A percentile compares a stretch with the other conserved stretches of the same genome.
Evolutionary conservation across 2,797 vertebrate genomes (phyloP).

Genomic region (Sebastes variabilis): DNA sequence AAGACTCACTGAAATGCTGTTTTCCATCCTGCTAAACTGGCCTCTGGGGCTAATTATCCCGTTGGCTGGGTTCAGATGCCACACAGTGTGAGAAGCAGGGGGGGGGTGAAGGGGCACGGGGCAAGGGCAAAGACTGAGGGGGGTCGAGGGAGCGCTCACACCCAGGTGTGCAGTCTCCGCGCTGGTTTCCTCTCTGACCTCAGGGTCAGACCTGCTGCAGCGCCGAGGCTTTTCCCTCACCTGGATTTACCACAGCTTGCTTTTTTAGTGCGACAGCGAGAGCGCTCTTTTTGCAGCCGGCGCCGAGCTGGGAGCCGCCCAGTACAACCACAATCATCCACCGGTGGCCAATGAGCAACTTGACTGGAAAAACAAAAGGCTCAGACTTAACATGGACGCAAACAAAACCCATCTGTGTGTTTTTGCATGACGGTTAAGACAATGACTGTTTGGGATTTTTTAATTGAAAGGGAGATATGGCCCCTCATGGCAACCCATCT

Average conservation of each 20-base stretch:
- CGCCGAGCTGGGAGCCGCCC: constrained; percentile 11
- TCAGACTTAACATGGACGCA: constrained; percentile 53
- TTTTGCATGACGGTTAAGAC: constrained; percentile 63
- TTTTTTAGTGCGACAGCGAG: background rate
- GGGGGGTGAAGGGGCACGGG: constrained; percentile 18
- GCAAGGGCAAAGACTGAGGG: constrained; percentile 40
- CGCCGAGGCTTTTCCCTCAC: constrained; percentile 3
- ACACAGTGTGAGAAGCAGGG: constrained; percentile 50
- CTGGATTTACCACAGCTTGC: constrained; percentile 5
- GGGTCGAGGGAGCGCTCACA: constrained; percentile 5
- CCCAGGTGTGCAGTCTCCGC: constrained; percentile 51
- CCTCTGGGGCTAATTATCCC: constrained; percentile 79
- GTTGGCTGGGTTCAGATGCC: constrained; percentile 80
- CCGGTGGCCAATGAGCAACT: constrained; percentile 39
- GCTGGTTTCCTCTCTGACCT: constrained; percentile 30
- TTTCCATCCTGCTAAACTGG: constrained; percentile 68
- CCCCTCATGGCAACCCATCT: constrained; percentile 77
- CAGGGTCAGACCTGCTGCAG: background rate
- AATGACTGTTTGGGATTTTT: constrained; percentile 71
- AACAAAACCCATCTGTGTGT: constrained; percentile 74
- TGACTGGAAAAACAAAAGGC: constrained; percentile 51
- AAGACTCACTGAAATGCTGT: constrained; percentile 66
- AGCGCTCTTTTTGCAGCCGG: constrained; percentile 7
- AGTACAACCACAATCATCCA: constrained; percentile 17
- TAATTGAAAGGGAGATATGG: constrained; percentile 77